Percentiles rank a stretch among this genome's conserved stretches.
phyloP scores from a whole-genome alignment of 1,140 invertebrate genomes.

The Drosophila bocki region DNA sequence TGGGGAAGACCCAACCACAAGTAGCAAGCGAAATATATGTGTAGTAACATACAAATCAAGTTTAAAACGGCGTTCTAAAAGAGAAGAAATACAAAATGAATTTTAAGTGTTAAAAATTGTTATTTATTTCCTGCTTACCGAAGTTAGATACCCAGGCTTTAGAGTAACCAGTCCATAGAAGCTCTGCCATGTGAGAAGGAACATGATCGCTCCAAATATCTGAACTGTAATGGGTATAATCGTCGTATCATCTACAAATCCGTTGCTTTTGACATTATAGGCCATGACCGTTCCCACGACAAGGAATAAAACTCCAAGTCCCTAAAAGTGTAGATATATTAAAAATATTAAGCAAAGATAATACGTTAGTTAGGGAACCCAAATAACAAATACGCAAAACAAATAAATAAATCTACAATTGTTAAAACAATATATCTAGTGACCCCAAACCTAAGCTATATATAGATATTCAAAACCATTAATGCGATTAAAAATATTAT shows the following conservation, averaged over 20 bases:
- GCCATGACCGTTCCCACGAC: background rate
- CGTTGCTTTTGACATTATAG: background rate
- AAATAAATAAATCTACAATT: too few relatives aligned
- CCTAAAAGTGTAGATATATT: background rate
- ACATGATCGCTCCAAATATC: background rate
- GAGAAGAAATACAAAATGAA: background rate
- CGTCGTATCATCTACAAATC: background rate
- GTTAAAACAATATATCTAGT: too few relatives aligned
- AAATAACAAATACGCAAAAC: too few relatives aligned
- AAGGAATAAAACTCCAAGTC: background rate
- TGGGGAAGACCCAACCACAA: constrained; percentile 1
- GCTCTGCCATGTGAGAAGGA: background rate
- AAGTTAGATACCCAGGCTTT: constrained; percentile 2
- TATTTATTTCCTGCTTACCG: background rate
- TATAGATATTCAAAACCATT: too few relatives aligned
- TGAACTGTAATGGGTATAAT: background rate
- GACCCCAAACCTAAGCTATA: too few relatives aligned
- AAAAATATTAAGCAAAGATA: background rate
- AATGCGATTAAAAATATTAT: too few relatives aligned
- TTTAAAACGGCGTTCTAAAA: constrained; percentile 5
- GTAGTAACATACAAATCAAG: constrained; percentile 1
- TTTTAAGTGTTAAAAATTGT: too few relatives aligned
- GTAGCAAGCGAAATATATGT: constrained; percentile 6
- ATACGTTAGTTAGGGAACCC: too few relatives aligned
- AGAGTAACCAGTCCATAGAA: background rate